phyloP scores from a whole-genome alignment of 92 coral and sea anemone species.

The Bergia sp. region DNA sequence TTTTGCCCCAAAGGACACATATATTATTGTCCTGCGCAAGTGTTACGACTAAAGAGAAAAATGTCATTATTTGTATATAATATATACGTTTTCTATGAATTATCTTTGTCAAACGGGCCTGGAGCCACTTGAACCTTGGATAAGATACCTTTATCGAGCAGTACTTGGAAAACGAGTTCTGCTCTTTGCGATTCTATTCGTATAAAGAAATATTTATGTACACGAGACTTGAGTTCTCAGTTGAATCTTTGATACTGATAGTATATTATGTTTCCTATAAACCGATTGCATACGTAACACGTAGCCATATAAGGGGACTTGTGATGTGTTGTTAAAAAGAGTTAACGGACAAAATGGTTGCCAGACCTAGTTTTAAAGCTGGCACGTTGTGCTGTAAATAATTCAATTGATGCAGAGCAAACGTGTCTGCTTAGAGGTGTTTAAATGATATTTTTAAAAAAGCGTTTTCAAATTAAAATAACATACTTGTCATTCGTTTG shows the following conservation, averaged over 20 bases:
- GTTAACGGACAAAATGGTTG: neutral
- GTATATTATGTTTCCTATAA: neutral
- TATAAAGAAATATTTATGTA: constrained; percentile 19
- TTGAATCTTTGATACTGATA: neutral
- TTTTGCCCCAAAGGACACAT: neutral
- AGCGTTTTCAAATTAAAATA: constrained; percentile 32
- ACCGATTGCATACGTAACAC: neutral
- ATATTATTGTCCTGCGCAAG: neutral
- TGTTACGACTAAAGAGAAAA: neutral
- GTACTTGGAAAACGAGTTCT: neutral
- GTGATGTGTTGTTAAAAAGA: neutral
- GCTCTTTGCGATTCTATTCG: neutral
- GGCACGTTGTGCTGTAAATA: constrained; percentile 2
- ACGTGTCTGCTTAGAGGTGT: constrained; percentile 17
- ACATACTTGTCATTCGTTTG: neutral
- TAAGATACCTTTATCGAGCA: neutral
- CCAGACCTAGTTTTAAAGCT: neutral
- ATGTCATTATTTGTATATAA: neutral
- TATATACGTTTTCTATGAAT: neutral
- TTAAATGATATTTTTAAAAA: constrained; percentile 31
- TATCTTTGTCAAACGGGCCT: constrained; percentile 5
- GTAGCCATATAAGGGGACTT: neutral
- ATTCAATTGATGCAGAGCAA: constrained; percentile 23
- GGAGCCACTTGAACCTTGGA: neutral
- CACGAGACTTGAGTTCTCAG: constrained; percentile 16